phyloP scores from a whole-genome alignment of 2,888 invertebrate species.

The Ceraclea dissimilis region DNA sequence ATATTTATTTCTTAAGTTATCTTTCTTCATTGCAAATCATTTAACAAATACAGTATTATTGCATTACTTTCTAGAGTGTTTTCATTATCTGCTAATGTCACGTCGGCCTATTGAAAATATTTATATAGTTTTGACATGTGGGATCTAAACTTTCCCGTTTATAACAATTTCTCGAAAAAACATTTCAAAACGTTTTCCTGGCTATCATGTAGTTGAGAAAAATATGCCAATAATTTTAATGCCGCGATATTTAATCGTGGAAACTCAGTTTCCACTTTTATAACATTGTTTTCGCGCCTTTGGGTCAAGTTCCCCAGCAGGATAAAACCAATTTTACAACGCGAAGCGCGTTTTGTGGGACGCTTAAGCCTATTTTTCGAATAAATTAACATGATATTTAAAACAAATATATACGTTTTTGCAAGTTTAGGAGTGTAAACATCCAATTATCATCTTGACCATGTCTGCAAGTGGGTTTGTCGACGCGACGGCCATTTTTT shows the following conservation, averaged over 20 bases:
- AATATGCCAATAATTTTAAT: neutral
- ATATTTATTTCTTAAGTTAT: neutral
- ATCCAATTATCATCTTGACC: conserved; percentile 8
- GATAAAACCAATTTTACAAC: neutral
- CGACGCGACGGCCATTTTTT: conserved; percentile 23
- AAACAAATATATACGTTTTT: neutral
- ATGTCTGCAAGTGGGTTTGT: conserved; percentile 18
- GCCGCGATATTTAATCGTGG: no score
- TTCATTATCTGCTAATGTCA: conserved; percentile 15
- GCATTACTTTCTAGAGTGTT: neutral
- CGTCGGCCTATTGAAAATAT: conserved; percentile 16
- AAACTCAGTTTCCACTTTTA: conserved; percentile 2
- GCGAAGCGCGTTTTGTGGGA: neutral
- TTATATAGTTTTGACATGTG: conserved; percentile 19
- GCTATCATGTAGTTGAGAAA: neutral
- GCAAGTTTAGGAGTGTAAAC: neutral
- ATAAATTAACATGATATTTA: conserved; percentile 2
- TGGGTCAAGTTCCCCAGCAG: neutral
- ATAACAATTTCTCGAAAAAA: neutral
- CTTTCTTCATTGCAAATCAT: no score
- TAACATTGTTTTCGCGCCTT: conserved; percentile 20
- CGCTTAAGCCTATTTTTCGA: neutral
- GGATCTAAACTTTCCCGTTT: neutral
- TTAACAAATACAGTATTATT: neutral
- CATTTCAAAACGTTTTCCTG: neutral